Conservation (phyloP, 23 tunicate species). For the Styela plicata region DNA sequence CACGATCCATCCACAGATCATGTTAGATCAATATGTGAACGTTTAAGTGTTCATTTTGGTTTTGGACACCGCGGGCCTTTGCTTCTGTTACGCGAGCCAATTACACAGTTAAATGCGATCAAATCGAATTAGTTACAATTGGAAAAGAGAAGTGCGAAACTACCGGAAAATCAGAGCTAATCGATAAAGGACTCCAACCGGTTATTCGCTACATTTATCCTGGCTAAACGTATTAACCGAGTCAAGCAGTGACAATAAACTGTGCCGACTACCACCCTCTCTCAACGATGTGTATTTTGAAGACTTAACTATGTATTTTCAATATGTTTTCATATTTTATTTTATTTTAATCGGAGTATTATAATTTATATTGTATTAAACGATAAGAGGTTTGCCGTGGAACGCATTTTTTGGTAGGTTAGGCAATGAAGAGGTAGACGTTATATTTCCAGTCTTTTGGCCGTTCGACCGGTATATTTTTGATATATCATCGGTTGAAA, state of each 20-base stretch:
- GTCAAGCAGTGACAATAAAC: background rate
- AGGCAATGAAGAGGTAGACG: no score
- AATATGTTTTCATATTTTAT: background rate
- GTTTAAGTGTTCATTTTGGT: no score
- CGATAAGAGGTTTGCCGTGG: no score
- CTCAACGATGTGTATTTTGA: background rate
- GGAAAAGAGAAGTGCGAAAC: background rate
- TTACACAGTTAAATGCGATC: constrained; percentile 29
- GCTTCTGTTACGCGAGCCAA: constrained; percentile 16
- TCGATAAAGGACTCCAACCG: constrained; percentile 24
- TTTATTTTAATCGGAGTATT: background rate
- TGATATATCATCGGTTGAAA: no score
- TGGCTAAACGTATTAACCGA: constrained; percentile 22
- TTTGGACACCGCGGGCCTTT: background rate
- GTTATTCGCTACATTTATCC: constrained; percentile 1
- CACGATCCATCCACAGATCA: no score
- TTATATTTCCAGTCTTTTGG: background rate
- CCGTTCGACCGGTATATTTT: background rate
- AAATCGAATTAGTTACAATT: constrained; percentile 35
- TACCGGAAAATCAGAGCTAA: constrained; percentile 1
- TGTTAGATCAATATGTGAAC: no score
- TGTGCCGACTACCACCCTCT: background rate
- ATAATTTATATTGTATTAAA: no score
- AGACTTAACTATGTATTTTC: background rate
- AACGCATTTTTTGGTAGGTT: no score